phyloP scores from a whole-genome alignment of 2,797 vertebrate genomes.

The Enteromius mattozi region DNA sequence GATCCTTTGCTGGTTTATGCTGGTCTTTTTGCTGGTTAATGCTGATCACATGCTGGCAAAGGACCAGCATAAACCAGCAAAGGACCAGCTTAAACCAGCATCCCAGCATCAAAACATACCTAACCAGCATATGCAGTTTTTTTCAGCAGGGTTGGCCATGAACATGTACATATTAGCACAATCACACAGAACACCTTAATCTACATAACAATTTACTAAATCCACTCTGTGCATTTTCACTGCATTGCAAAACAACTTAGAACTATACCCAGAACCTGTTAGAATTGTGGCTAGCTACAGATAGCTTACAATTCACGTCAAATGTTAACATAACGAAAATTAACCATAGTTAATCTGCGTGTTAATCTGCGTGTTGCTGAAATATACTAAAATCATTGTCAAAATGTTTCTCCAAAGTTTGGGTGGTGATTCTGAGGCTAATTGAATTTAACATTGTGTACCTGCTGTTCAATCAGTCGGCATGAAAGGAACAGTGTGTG shows the following conservation, averaged over 20 bases:
- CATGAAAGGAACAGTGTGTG: conserved; percentile 11
- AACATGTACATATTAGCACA: background rate
- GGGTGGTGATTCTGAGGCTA: conserved; percentile 56
- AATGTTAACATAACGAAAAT: background rate
- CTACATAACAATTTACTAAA: background rate
- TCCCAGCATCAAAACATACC: no score
- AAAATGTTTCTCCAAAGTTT: conserved; percentile 52
- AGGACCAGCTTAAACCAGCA: no score
- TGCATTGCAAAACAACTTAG: background rate
- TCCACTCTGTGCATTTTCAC: background rate
- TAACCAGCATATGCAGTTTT: no score
- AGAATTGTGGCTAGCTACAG: background rate
- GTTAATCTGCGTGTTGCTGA: background rate
- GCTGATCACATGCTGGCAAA: no score
- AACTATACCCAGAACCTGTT: background rate
- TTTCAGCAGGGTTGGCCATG: background rate
- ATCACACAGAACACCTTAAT: background rate
- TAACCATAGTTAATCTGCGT: no score
- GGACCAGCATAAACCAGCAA: no score
- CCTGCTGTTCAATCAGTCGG: background rate
- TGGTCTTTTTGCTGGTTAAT: no score
- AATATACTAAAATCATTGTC: background rate
- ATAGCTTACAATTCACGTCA: background rate
- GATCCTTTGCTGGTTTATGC: no score
- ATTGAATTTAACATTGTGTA: conserved; percentile 55